Percentiles rank a stretch among this genome's conserved stretches.
phyloP scores from a whole-genome alignment of 2,888 invertebrate species.

The Acanthoscelides obtectus region DNA sequence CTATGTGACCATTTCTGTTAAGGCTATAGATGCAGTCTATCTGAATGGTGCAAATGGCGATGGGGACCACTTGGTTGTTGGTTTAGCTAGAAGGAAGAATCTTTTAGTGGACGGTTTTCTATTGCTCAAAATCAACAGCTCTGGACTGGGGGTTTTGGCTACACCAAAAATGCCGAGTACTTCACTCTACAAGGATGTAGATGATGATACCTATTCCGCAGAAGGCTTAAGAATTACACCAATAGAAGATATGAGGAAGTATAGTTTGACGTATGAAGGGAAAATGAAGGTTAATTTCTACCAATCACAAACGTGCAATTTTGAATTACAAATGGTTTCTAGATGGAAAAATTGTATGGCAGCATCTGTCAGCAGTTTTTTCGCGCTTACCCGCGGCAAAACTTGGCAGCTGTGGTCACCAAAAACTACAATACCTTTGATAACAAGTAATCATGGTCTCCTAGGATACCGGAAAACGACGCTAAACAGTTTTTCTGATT shows the following conservation, averaged over 20 bases:
- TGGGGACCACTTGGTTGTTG: constrained; percentile 58
- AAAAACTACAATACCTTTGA: too few species aligned
- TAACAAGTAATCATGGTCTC: too few species aligned
- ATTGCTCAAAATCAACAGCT: constrained; percentile 51
- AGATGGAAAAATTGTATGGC: too few species aligned
- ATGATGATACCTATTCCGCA: constrained; percentile 53
- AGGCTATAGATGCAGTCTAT: constrained; percentile 67
- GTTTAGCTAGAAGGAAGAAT: constrained; percentile 55
- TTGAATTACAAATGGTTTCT: too few species aligned
- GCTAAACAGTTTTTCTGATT: too few species aligned
- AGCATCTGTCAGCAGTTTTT: too few species aligned
- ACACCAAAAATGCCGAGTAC: constrained; percentile 60
- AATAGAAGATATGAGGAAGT: constrained; percentile 63
- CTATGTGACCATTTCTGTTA: constrained; percentile 28
- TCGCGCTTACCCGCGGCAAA: too few species aligned
- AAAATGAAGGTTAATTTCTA: constrained; percentile 62
- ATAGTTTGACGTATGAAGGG: constrained; percentile 62
- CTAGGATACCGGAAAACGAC: too few species aligned
- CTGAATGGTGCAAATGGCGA: constrained; percentile 58
- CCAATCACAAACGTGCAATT: too few species aligned
- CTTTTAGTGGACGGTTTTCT: constrained; percentile 59
- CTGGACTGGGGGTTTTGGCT: constrained; percentile 57
- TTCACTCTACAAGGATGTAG: constrained; percentile 48
- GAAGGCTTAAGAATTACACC: constrained; percentile 59
- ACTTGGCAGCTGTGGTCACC: too few species aligned